These are phyloP conservation scores for Antennarius maculatus DNA, from an alignment of 2,797 vertebrate genomes.

Conservation along the genomic window DNA sequence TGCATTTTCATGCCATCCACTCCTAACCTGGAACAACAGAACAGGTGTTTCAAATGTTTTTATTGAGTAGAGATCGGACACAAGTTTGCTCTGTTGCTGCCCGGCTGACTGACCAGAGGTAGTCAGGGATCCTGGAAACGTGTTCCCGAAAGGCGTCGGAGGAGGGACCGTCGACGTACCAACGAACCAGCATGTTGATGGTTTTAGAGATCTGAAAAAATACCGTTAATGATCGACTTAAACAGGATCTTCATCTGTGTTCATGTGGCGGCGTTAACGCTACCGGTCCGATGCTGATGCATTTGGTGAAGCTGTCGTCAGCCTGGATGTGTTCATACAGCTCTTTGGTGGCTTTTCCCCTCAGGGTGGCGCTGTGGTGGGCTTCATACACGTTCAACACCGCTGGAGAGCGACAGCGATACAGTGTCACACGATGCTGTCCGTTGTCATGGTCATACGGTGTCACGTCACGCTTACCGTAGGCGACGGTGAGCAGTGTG, in stretches of 20 bases:
- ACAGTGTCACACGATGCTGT: neutral
- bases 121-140: slow-evolving; percentile 91
- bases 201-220: slow-evolving; percentile 91
- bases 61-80: neutral
- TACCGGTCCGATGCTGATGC: slow-evolving; percentile 95
- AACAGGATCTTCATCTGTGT: neutral
- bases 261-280: neutral
- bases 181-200: slow-evolving; percentile 95
- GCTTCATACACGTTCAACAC: slow-evolving; percentile 89
- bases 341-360: slow-evolving; percentile 79
- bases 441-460: neutral
- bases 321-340: slow-evolving; percentile 91
- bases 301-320: slow-evolving; percentile 92
- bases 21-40: slow-evolving; percentile 85
- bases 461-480: slow-evolving; percentile 54
- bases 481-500: slow-evolving; percentile 80
- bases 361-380: slow-evolving; percentile 84
- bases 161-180: slow-evolving; percentile 87
- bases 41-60: neutral
- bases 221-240: neutral
- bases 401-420: slow-evolving; percentile 60
- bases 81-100: neutral
- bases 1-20: slow-evolving; percentile 98
- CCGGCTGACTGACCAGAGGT: slow-evolving; percentile 87
- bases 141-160: slow-evolving; percentile 89